A percentile compares a stretch with the other conserved stretches of the same genome.
Conservation (phyloP, 2,797 vertebrate genomes). For the Otolemur crassicaudatus region DNA sequence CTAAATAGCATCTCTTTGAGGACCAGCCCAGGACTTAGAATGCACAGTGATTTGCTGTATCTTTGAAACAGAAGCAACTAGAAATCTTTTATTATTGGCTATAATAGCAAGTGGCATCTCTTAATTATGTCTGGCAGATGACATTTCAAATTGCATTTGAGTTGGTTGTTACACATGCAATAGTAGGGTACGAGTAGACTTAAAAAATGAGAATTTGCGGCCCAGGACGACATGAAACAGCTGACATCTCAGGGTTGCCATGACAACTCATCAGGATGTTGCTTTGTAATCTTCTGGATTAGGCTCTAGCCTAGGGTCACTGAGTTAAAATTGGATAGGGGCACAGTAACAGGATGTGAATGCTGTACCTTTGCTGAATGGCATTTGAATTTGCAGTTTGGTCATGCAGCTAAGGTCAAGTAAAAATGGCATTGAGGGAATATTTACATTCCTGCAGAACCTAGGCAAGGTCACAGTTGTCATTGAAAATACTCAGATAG, state of each 20-base stretch:
- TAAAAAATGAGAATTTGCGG: slow-evolving; percentile 75
- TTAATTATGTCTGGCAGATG: slow-evolving; percentile 74
- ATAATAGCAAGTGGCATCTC: slow-evolving; percentile 71
- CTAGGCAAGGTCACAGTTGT: slow-evolving; percentile 69
- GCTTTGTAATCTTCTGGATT: slow-evolving; percentile 79
- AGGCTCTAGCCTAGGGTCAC: slow-evolving; percentile 67
- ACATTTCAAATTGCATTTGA: slow-evolving; percentile 79
- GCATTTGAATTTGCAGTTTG: slow-evolving; percentile 59
- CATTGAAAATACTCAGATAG: slow-evolving; percentile 59
- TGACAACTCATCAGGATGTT: slow-evolving; percentile 77
- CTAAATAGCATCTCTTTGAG: slow-evolving; percentile 70
- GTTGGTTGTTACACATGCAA: slow-evolving; percentile 75
- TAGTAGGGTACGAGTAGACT: slow-evolving; percentile 73
- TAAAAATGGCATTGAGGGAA: slow-evolving; percentile 51
- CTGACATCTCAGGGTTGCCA: slow-evolving; percentile 78
- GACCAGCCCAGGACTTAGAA: slow-evolving; percentile 45
- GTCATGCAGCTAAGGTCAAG: slow-evolving; percentile 62
- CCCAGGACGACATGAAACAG: slow-evolving; percentile 64
- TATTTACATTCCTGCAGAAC: slow-evolving; percentile 69
- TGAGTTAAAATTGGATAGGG: slow-evolving; percentile 48
- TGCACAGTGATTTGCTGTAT: slow-evolving; percentile 60
- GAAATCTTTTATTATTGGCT: slow-evolving; percentile 77
- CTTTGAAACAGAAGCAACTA: slow-evolving; percentile 81
- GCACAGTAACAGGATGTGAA: slow-evolving; percentile 48
- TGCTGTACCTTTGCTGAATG: slow-evolving; percentile 43